Evolutionary conservation across 2,888 invertebrate genomes (phyloP), one percentile per base, ranked within the genome.

Genomic region (Lutraria lutraria): DNA sequence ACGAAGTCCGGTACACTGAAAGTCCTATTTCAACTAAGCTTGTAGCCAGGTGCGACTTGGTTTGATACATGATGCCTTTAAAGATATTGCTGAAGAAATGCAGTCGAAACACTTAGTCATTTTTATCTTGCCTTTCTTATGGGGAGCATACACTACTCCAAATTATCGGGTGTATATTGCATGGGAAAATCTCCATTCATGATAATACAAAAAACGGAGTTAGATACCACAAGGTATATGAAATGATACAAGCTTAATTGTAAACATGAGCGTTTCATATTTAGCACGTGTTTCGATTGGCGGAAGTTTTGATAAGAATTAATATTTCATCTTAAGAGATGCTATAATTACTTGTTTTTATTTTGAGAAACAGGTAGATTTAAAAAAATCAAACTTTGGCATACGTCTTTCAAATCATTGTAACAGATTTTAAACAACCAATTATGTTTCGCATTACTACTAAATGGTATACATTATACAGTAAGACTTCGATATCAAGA

Each of bases 41-140:
- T 52, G 83, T 81, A 80, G 54, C 31, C 79, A 80, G 80, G 63
- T 83, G 80, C 60, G 81, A 81, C 80, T 60, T 21, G 56, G 60
- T 60, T 25, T 54, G 79, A 88, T 63, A 85, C 80, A 21, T 80
- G 85, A 85, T 52, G 34, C 80, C 60, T 88, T 68, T 21, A 83
- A 34, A 83, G 76, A 84, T 72, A 84, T n/a, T 29, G 84, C 76
- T 84, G 84, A 84, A 72, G 29, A 52, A 52, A 43, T 54, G 76
- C 84, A 84, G 84, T 84, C 25, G 43, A 53, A 84, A 29, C 84
- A 76, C 72, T 72, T 76, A 54, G 84, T 72, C 84, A 84, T 53
- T 54, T 52, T 84, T 84, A 84, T 84, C 84, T 84, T 10, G 52
- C 0, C 21, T 72, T 84, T 76, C 76, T 21, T 76, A 84, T 29